A percentile compares a stretch with the other conserved stretches of the same genome.
Conservation (phyloP, 2,797 vertebrate species). For the Anabas testudineus region DNA sequence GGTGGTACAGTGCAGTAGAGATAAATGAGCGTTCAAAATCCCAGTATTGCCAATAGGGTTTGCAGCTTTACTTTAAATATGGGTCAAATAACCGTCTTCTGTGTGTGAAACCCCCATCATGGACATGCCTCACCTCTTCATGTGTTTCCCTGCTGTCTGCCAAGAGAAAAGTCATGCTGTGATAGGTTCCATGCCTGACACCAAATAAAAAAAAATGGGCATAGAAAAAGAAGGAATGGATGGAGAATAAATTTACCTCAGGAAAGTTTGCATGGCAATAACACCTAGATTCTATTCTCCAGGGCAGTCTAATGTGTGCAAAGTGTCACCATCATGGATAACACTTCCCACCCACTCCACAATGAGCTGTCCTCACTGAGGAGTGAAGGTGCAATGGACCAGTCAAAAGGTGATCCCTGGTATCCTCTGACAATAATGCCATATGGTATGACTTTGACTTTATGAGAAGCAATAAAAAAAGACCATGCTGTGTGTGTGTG, state of each 20-base stretch:
- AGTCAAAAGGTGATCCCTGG: neutral
- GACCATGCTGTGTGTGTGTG: neutral
- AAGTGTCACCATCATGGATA: slow-evolving; percentile 22
- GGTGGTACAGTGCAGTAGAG: neutral
- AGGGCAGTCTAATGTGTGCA: slow-evolving; percentile 6
- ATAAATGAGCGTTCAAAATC: neutral
- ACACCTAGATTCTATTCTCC: slow-evolving; percentile 5
- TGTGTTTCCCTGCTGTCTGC: slow-evolving; percentile 18
- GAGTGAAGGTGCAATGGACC: slow-evolving; percentile 12
- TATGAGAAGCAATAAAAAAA: slow-evolving; percentile 6
- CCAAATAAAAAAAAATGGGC: neutral
- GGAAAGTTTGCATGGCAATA: slow-evolving; percentile 8
- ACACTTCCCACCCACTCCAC: slow-evolving; percentile 36
- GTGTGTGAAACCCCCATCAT: slow-evolving; percentile 31
- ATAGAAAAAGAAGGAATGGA: neutral
- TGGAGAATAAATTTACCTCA: neutral
- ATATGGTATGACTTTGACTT: slow-evolving; percentile 1
- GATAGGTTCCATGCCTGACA: slow-evolving; percentile 10
- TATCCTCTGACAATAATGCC: neutral
- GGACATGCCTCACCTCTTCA: slow-evolving; percentile 20
- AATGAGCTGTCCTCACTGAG: slow-evolving; percentile 19
- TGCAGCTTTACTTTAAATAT: slow-evolving; percentile 9
- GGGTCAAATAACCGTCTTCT: slow-evolving; percentile 35
- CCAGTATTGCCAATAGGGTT: neutral
- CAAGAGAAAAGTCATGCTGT: slow-evolving; percentile 28